Evolutionary conservation across 2,113 vertebrate species (phyloP), one percentile per base, ranked within the genome.

Genomic region (Rissa tridactyla): DNA sequence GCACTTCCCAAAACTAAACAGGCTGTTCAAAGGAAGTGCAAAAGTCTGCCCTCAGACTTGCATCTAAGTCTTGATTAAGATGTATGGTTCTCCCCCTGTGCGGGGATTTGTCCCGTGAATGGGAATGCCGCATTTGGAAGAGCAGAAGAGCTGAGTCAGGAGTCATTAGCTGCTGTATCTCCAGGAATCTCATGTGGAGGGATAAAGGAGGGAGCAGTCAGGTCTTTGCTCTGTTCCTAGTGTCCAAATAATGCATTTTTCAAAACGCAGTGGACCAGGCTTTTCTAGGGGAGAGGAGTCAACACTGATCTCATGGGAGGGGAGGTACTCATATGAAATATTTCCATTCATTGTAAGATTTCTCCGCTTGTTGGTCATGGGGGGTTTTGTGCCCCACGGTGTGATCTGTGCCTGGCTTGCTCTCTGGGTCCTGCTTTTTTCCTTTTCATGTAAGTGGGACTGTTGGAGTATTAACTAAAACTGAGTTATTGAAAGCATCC

Each of bases 1-100:
- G 72, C 57, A 77, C 88, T 83, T 90, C 86, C 92, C 88, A 88
- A 94, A 96, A 93, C 84, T 58, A 86, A 92, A 65, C 75, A 57
- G 86, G 32, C 86, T 83, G 38, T 54, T 94, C 69, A 92, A 94
- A 96, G 92, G 90, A 73, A 90, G 90, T 66, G 93, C 94, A 80
- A 40, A 86, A 97, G 92, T 95, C 92, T 95, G 88, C 90, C 82
- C 88, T 75, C 69, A 42, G 85, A 60, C 80, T 81, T 32, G 42
- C 82, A 52, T 80, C 51, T 9, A 30, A 58, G 72, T 78, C 80
- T 62, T 94, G 92, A 95, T 95, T 82, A 77, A 96, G 96, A 96
- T 70, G 68, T 88, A 80, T 81, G 88, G 71, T 15, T 83, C 55
- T 92, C 60, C 60, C 80, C 62, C 20, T 62, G 70, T 22, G 81